Base-by-base conservation (phyloP, 2,797 vertebrate species). In the Octomys mimax region DNA sequence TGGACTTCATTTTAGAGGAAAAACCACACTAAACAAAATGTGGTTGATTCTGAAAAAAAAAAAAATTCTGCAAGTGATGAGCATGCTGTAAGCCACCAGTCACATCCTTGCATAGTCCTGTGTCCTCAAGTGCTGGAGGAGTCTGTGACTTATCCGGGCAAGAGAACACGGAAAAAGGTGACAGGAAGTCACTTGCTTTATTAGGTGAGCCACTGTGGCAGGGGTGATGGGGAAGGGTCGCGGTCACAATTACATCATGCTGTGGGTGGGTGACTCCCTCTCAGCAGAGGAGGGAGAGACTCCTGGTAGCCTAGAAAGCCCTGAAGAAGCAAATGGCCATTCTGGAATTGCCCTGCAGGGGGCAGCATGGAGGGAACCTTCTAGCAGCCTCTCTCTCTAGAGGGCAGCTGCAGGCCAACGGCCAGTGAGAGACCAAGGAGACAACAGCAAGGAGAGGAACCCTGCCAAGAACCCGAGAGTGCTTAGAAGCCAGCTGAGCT, bases 1-100 rank as follows among this genome's bases (percentile, higher is more conserved):
- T 86, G 42, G 1, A 0, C 19, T 95, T 2, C 61, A 88, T 96
- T 88, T 87, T 85, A 36, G 92, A 96, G 66, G 54, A 82, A 92
- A 96, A 82, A 82, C 7, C 31, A 79, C 16, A 21, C 18, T 73
- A 80, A 49, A 12, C 61, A 87, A 73, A 87, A 31, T 82, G 39
- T 14, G 10, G 54, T 59, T 83, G 62, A 22, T 91, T 92, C 26
- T 80, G 88, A 79, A 16, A 66, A 28, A 19, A 64, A 24, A 52
- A 46, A 6, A 39, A 80, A 31, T 77, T 92, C 6, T 52, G 13
- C 18, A 46, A 2, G 59, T 75, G 80, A 54, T 12, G 6, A 62
- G 31, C 42, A 78, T 36, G 18, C 8, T 36, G 21, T 78, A 57
- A 52, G 28, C 24, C 54, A 36, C 5, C 24, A 61, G 68, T 78